A percentile compares a stretch with the other conserved stretches of the same genome.
Conservation (phyloP, 2,113 vertebrate genomes). For the Grus americana region DNA sequence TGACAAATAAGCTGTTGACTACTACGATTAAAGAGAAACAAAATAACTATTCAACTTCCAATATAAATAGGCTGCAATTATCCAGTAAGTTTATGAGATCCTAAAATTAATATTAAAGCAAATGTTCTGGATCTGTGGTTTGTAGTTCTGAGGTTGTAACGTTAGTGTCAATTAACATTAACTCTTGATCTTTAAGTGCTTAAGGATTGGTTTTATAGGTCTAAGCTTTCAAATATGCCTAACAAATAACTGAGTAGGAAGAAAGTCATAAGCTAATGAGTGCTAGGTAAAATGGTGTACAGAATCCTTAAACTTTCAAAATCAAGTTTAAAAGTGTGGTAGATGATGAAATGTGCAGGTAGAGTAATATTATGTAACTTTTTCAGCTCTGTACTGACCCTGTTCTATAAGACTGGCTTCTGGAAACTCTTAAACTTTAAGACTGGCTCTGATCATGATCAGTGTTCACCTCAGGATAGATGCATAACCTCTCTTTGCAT, state of each 20-base stretch:
- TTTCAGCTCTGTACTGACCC: neutral
- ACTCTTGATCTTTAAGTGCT: neutral
- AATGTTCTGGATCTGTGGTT: neutral
- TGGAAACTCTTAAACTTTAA: neutral
- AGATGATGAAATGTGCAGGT: neutral
- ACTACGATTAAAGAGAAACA: neutral
- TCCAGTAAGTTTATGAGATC: neutral
- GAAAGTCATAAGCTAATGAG: neutral
- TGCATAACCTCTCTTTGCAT: neutral
- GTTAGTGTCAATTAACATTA: neutral
- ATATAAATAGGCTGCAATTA: neutral
- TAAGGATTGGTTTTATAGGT: neutral
- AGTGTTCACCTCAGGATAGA: neutral
- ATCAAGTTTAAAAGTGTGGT: neutral
- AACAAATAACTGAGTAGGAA: neutral
- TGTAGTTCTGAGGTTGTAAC: neutral
- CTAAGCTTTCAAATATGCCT: neutral
- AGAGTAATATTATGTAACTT: neutral
- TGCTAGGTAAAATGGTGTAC: neutral
- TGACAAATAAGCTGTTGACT: neutral
- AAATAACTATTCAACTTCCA: neutral
- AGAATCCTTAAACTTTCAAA: neutral
- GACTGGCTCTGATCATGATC: neutral
- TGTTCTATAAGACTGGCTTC: neutral
- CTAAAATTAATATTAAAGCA: neutral